Evolutionary conservation across 2,888 invertebrate species (phyloP).

Genomic region (Ennomos fuscantarius): DNA sequence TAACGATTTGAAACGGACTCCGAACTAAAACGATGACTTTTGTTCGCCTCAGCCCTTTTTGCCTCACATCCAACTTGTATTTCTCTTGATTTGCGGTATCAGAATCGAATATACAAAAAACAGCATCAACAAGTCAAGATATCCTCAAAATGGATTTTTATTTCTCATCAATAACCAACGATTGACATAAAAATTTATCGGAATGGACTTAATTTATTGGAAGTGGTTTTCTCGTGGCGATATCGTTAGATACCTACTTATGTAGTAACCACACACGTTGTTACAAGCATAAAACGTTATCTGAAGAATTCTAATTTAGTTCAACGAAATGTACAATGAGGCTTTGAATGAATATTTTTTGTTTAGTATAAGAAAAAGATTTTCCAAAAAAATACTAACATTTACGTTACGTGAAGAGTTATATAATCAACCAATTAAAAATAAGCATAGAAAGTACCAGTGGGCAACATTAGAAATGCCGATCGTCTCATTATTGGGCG

Average conservation of each 20-base stretch:
- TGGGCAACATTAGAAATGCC: constrained; percentile 15
- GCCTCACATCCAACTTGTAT: constrained; percentile 54
- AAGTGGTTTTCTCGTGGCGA: constrained; percentile 36
- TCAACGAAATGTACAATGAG: too few relatives aligned
- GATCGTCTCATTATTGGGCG: constrained; percentile 19
- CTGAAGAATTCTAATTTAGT: background rate
- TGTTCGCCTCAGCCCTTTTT: constrained; percentile 72
- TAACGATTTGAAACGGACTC: constrained; percentile 79
- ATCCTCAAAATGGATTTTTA: constrained; percentile 48
- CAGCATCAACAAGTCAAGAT: constrained; percentile 53
- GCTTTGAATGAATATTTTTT: too few relatives aligned
- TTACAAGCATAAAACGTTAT: constrained; percentile 3
- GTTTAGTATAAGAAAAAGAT: too few relatives aligned
- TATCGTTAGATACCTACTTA: constrained; percentile 37
- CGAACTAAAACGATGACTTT: constrained; percentile 68
- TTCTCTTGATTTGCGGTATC: constrained; percentile 70
- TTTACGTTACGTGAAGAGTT: too few relatives aligned
- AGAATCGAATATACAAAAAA: constrained; percentile 50
- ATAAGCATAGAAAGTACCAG: background rate
- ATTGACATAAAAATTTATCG: constrained; percentile 40
- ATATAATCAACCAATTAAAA: background rate
- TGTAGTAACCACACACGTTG: constrained; percentile 36
- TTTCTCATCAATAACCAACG: constrained; percentile 40
- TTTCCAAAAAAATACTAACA: too few relatives aligned
- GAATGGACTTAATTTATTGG: constrained; percentile 37